Evolutionary conservation across 1,140 invertebrate genomes (phyloP).

Genomic region (Pseudoatta argentina): DNA sequence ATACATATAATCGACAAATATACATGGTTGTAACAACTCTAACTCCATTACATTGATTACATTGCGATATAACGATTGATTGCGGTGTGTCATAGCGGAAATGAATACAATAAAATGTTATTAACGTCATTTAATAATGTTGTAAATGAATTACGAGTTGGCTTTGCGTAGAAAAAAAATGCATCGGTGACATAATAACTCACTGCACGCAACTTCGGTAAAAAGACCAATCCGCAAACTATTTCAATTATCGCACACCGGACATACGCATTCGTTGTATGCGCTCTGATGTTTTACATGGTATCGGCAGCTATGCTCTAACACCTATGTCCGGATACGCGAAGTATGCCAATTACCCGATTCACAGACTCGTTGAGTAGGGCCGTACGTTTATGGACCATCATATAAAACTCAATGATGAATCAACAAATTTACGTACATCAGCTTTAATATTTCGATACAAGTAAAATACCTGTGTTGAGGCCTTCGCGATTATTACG

Average conservation of each 20-base stretch:
- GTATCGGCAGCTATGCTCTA: constrained; percentile 5
- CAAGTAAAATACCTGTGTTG: too few species aligned
- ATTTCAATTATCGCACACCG: constrained; percentile 30
- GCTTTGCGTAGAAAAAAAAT: constrained; percentile 10
- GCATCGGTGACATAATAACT: neutral
- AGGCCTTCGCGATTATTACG: too few species aligned
- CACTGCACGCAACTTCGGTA: neutral
- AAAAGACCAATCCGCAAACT: constrained; percentile 27
- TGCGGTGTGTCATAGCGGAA: neutral
- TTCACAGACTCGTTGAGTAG: neutral
- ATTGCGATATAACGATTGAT: neutral
- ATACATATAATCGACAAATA: neutral
- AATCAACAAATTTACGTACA: constrained; percentile 5
- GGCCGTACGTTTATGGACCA: neutral
- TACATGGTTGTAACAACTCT: neutral
- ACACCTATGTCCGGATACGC: constrained; percentile 8
- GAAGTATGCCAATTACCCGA: constrained; percentile 41
- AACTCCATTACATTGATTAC: constrained; percentile 5
- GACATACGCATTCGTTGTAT: neutral
- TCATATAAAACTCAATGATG: neutral
- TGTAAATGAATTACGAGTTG: neutral
- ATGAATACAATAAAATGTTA: constrained; percentile 23
- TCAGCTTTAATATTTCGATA: neutral
- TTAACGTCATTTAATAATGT: constrained; percentile 15
- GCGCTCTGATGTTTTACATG: neutral